Conservation (phyloP, 2,888 invertebrate species). For the Epinotia nisella region DNA sequence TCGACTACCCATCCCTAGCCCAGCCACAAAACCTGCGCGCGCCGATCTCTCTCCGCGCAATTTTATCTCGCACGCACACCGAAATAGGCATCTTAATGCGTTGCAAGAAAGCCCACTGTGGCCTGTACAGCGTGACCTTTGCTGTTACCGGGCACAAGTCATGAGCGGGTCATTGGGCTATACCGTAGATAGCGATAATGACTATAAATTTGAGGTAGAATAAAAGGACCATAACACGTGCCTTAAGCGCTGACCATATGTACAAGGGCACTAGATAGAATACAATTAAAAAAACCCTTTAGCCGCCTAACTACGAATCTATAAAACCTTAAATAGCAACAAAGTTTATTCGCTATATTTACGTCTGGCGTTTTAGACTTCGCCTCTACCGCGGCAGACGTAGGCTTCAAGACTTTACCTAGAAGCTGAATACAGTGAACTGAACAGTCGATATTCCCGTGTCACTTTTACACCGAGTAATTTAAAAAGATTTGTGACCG, state of each 20-base stretch:
- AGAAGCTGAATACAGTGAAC: too few relatives aligned
- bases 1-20: conserved; percentile 57
- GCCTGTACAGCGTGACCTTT: conserved; percentile 42
- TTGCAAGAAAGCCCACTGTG: conserved; percentile 50
- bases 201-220: neutral
- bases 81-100: conserved; percentile 53
- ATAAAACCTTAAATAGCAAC: neutral
- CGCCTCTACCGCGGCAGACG: neutral
- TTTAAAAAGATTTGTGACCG: neutral
- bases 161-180: conserved; percentile 40
- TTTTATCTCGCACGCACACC: conserved; percentile 61
- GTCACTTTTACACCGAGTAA: conserved; percentile 4
- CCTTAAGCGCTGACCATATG: neutral
- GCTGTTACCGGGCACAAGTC: conserved; percentile 52
- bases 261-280: neutral
- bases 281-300: neutral
- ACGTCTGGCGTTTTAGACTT: neutral
- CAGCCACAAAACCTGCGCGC: conserved; percentile 70
- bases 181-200: neutral
- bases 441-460: conserved; percentile 3
- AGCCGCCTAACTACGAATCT: neutral
- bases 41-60: conserved; percentile 66
- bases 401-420: neutral
- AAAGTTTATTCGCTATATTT: neutral
- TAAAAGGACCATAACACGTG: neutral